These are phyloP conservation scores for Atta texana DNA, from an alignment of 1,140 invertebrate species.

Conservation along the genomic window DNA sequence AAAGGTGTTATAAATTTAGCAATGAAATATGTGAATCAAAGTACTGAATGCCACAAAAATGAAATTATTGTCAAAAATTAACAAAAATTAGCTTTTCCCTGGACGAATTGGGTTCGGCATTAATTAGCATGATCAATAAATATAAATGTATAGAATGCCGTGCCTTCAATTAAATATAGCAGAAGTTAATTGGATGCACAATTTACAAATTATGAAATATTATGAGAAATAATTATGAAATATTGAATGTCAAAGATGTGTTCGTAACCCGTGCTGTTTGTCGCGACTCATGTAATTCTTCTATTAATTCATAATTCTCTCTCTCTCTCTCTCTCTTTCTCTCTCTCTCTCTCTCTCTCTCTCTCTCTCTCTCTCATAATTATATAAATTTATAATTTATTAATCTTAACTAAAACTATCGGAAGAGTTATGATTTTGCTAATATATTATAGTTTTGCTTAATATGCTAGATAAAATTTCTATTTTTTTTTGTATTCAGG, in stretches of 20 bases:
- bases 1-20: constrained; percentile 18
- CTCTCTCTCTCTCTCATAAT: neutral
- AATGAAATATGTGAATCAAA: neutral
- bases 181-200: constrained; percentile 34
- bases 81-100: neutral
- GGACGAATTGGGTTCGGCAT: constrained; percentile 12
- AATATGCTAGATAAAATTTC: neutral
- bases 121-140: constrained; percentile 39
- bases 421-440: neutral
- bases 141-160: constrained; percentile 26
- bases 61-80: constrained; percentile 8
- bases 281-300: neutral
- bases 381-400: neutral
- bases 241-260: neutral
- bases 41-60: neutral
- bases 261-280: constrained; percentile 30
- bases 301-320: neutral
- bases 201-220: constrained; percentile 7
- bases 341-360: no score
- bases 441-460: neutral
- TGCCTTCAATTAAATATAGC: constrained; percentile 26
- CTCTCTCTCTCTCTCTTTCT: no score
- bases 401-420: neutral
- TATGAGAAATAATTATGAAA: constrained; percentile 12
- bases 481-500: constrained; percentile 23